Base-by-base conservation (phyloP, 1,140 invertebrate species). In the Achroia grisella region DNA sequence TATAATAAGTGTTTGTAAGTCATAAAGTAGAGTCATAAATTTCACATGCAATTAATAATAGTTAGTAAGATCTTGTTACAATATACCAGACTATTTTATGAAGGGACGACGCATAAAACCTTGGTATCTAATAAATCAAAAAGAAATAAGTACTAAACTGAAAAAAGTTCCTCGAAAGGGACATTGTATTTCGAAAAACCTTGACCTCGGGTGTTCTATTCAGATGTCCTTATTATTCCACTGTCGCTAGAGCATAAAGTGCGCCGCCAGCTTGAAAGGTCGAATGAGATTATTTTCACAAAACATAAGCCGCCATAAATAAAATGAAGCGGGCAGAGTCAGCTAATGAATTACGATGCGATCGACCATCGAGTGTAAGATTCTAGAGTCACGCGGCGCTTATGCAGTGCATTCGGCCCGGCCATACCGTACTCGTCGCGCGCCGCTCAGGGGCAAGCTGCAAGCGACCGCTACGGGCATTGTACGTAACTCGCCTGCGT, bases 341-440 rank as follows among this genome's bases (percentile, higher is more conserved):
- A 56, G 55, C 65, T 80, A 81, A 79, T 83, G 76, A 83, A 75
- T 77, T 80, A 80, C 68, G 73, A 73, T 68, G 64, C 61, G 51
- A 39, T 23, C 17, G 17, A 6, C 17, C 17, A 23, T 23, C 48
- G 53, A 68, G 64, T 64, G 66, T 64, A 55, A 62, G 62, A 15
- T 8, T 39, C 61, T 61, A 23, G 17, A 23, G 27, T 8, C 14
- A 17, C 39, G 40, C 33, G 48, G 17, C 17, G 17, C 17, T 23
- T 23, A 23, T 23, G 17, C 48, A 13, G 42, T 33, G 52, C 48
- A 29, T 34, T 48, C 51, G 52, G 47, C 48, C 49, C 35, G 12
- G 15, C 23, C 37, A 30, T n/a, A 10, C 14, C 11, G 41, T 33
- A 13, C 41, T 34, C 51, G 44, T 50, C 48, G n/a, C n/a, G n/a